Conservation (phyloP, 2,888 invertebrate genomes). For the Oxycera nigricornis region DNA sequence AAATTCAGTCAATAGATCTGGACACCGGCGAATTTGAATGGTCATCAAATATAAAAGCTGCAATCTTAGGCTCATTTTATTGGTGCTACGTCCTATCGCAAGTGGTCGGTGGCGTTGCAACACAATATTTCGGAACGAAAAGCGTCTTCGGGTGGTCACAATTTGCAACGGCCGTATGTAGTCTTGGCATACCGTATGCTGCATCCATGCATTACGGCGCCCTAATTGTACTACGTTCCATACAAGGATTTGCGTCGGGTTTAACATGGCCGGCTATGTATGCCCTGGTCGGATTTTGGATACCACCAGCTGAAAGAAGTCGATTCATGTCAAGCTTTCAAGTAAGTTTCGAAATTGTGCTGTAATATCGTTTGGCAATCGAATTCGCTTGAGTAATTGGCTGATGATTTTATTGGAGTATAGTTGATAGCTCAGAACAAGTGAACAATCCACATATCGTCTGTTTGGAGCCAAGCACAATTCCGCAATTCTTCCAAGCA, state of each 20-base stretch:
- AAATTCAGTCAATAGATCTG: not conserved
- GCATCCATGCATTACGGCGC: constrained; percentile 69
- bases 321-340: constrained; percentile 79
- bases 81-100: constrained; percentile 78
- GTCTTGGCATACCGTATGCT: constrained; percentile 70
- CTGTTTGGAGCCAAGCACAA: no score
- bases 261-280: constrained; percentile 81
- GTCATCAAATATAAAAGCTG: constrained; percentile 70
- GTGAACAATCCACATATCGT: no score
- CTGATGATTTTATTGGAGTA: no score
- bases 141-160: constrained; percentile 75
- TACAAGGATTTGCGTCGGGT: constrained; percentile 75
- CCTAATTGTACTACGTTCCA: constrained; percentile 69
- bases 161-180: constrained; percentile 71
- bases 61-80: constrained; percentile 73
- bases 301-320: constrained; percentile 73
- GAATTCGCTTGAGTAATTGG: no score
- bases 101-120: constrained; percentile 72
- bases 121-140: constrained; percentile 75
- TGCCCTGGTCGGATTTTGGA: constrained; percentile 76
- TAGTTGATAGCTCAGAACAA: no score
- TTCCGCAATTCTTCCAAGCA: no score
- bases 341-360: no score
- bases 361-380: no score
- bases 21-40: constrained; percentile 65